phyloP scores from a whole-genome alignment of 2,797 vertebrate species.

The Hipposideros larvatus region DNA sequence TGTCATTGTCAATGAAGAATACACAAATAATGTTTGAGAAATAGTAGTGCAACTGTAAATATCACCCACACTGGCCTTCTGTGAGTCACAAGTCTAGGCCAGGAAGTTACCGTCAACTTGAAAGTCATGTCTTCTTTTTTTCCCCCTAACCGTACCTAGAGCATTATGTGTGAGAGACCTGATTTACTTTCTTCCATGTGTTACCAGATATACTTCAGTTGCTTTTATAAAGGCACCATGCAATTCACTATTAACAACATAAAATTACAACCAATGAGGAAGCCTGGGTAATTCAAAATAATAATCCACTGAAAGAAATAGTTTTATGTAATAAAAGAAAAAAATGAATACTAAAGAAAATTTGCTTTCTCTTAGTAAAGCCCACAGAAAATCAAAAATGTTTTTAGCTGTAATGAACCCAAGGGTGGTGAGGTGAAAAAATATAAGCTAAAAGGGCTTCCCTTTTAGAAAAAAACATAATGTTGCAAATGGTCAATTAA shows the following conservation, averaged over 20 bases:
- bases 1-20: neutral
- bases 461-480: neutral
- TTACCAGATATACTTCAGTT: neutral
- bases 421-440: neutral
- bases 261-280: slow-evolving; percentile 30
- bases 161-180: neutral
- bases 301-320: neutral
- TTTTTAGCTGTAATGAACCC: neutral
- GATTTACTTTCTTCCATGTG: slow-evolving; percentile 1
- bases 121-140: neutral
- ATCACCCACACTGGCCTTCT: neutral
- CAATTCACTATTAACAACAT: slow-evolving; percentile 17
- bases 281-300: slow-evolving; percentile 12
- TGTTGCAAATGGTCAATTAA: neutral
- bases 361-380: slow-evolving; percentile 49
- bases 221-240: neutral
- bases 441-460: neutral
- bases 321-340: slow-evolving; percentile 34
- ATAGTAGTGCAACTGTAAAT: neutral
- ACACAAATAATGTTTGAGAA: neutral
- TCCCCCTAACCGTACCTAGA: neutral
- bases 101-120: neutral
- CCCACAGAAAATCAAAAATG: slow-evolving; percentile 10
- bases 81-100: neutral
- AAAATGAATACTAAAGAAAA: slow-evolving; percentile 25